Evolutionary conservation across 2,888 invertebrate species (phyloP), one percentile per base, ranked within the genome.

Genomic region (Listrodromus nycthemerus): DNA sequence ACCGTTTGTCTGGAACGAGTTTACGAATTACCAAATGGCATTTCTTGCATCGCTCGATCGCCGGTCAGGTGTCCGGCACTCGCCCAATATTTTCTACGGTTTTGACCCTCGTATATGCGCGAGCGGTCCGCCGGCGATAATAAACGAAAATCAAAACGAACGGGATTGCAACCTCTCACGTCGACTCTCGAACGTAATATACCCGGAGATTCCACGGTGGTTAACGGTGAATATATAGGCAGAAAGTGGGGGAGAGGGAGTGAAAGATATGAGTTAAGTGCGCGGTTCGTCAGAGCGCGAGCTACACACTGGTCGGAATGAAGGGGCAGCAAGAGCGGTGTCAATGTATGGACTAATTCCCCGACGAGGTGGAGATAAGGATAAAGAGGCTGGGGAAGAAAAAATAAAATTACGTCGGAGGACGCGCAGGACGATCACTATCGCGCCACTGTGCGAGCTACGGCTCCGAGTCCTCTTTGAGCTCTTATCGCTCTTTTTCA

Each of bases 121-220:
- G 33, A 13, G 41, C 16, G 41, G 41, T 45, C 41, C 16, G 24
- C n/a, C 21, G 65, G 58, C 77, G 79, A 79, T 77, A 77, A 82
- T 78, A 80, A 82, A 80, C 80, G 85, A 85, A 83, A 85, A 82
- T 83, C 83, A 85, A 82, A 85, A 83, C 69, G 80, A 85, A 82
- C 81, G 80, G 81, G 77, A 84, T 82, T 84, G 75, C 84, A 82
- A 82, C 83, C 80, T 80, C 70, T 79, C 79, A 80, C 75, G 81
- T 82, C 67, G 73, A 85, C 48, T 78, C 71, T 63, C 65, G 61
- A 76, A 71, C 66, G 48, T 63, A 37, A 76, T 66, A 61, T 79
- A 58, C 55, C 63, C 74, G 55, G 66, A 80, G 65, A 78, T 74
- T 83, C 80, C 79, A 71, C 70, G 71, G 71, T 82, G 75, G 79